Base-by-base conservation (phyloP, 2,888 invertebrate species). In the Drosophila kuntzei region DNA sequence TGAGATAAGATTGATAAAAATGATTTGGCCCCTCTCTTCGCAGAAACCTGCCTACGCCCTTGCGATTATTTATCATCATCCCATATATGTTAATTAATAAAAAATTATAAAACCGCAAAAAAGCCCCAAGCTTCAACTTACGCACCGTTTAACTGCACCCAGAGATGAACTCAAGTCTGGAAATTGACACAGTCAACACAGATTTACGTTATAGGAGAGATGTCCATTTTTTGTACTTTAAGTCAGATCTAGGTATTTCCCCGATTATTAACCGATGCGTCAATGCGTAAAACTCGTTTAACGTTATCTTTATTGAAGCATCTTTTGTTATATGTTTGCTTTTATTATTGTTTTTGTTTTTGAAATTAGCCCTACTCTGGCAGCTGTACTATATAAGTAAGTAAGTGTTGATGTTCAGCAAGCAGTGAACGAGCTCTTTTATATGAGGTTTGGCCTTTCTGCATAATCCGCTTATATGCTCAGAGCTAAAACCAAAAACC, bases 391-490 rank as follows among this genome's bases (percentile, higher is more conserved):
- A n/a, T n/a, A n/a, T n/a, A n/a, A n/a, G n/a, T n/a, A 11, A 22
- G 22, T 27, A 51, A 14, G 25, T 41, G 12, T 53, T 39, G 22
- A 27, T 4, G 29, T 22, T 12, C 53, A 14, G 16, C 16, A 27
- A 18, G 20, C 51, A 32, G 29, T 39, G 34, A 14, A 3, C 14
- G 39, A 46, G 46, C 7, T n/a, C 44, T 70, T 57, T 34, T 4
- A 32, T 43, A 29, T 39, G 11, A 37, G 43, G 44, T 12, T 51
- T 59, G 27, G 3, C 39, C 29, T 47, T 44, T 58, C 58, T 67
- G 76, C 79, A 76, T 84, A 83, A 87, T 63, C 87, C 49, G 74
- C 74, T 80, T 79, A 74, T 58, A 51, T 43, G 68, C 7, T 32
- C 0, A 34, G 39, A 46, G 46, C 57, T 9, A 29, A 62, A 66